Evolutionary conservation across 1,140 invertebrate genomes (phyloP).

Genomic region (Calephelis nemesis): DNA sequence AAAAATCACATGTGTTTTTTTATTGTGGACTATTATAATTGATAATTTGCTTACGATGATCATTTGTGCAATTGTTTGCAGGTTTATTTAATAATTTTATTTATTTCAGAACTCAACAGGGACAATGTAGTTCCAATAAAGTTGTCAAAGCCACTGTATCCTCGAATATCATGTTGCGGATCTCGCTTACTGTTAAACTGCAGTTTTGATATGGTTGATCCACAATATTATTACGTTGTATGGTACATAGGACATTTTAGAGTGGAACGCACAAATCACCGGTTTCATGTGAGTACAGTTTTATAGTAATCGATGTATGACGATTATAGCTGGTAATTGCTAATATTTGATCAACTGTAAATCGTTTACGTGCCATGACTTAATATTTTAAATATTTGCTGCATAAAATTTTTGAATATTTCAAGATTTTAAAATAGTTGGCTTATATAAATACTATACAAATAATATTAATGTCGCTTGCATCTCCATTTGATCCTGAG

Average conservation of each 20-base stretch:
- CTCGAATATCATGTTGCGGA: constrained; percentile 33
- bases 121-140: constrained; percentile 16
- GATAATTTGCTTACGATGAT: too few species aligned
- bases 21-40: too few species aligned
- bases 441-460: too few species aligned
- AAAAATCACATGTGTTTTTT: too few species aligned
- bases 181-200: constrained; percentile 30
- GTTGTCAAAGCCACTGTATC: constrained; percentile 27
- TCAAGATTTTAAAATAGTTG: background rate
- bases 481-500: too few species aligned
- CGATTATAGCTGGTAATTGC: background rate
- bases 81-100: too few species aligned
- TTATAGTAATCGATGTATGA: background rate
- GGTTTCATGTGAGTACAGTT: constrained; percentile 37
- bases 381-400: background rate
- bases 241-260: constrained; percentile 42
- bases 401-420: background rate
- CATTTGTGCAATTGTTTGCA: too few species aligned
- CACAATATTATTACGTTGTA: constrained; percentile 33
- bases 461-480: too few species aligned
- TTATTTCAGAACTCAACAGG: constrained; percentile 28
- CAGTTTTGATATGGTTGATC: constrained; percentile 32
- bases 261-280: constrained; percentile 38
- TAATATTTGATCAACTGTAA: constrained; percentile 1
- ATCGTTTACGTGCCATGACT: background rate